A percentile compares a stretch with the other conserved stretches of the same genome.
Evolutionary conservation across 2,113 vertebrate genomes (phyloP).

Genomic region (Rostratula benghalensis): DNA sequence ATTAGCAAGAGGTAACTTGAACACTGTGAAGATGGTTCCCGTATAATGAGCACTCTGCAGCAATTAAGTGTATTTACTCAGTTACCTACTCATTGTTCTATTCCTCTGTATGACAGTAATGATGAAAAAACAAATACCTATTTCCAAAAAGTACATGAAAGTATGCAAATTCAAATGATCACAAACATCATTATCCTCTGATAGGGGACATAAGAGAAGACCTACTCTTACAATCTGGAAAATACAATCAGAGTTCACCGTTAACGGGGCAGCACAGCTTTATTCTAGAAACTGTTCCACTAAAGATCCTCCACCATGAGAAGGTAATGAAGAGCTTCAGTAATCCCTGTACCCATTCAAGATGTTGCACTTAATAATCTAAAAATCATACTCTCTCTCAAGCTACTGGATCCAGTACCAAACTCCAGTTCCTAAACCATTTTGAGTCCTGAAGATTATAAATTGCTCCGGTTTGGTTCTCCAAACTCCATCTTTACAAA

Average conservation of each 20-base stretch:
- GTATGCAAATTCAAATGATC: not conserved
- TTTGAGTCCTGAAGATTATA: not conserved
- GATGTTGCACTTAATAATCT: not conserved
- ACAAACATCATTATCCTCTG: not conserved
- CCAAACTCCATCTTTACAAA: not conserved
- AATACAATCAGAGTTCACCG: not conserved
- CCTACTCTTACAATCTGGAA: not conserved
- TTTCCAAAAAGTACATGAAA: not conserved
- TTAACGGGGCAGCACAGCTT: rapidly evolving
- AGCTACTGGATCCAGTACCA: not conserved
- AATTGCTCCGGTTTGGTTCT: not conserved
- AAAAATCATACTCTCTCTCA: not conserved
- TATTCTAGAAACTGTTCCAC: not conserved
- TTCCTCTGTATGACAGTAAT: not conserved
- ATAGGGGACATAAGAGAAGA: not conserved
- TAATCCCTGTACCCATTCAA: not conserved
- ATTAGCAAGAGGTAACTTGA: not conserved
- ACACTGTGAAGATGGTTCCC: not conserved
- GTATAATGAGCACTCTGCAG: rapidly evolving
- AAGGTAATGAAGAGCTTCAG: not conserved
- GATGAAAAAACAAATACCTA: not conserved
- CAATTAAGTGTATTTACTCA: not conserved
- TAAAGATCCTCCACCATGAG: not conserved
- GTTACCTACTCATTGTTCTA: not conserved
- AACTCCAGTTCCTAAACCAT: not conserved